Percentiles rank a stretch among this genome's conserved stretches.
phyloP scores from a whole-genome alignment of 1,140 invertebrate genomes.

The Pemphigus obesinymphae region DNA sequence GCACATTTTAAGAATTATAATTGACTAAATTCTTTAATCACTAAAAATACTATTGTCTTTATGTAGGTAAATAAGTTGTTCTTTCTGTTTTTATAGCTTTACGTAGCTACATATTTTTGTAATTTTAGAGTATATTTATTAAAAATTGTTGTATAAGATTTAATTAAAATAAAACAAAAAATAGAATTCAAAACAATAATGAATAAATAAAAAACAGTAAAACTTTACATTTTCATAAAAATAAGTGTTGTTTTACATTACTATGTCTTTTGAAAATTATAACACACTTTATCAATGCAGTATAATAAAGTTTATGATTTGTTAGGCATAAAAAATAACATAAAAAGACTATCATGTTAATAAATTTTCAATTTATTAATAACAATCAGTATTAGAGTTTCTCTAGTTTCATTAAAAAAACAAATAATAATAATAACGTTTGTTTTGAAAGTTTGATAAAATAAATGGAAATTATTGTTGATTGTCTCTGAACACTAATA shows the following conservation, averaged over 20 bases:
- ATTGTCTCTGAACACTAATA: slow-evolving; percentile 30
- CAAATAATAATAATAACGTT: not conserved
- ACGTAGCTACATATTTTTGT: not conserved
- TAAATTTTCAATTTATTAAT: not conserved
- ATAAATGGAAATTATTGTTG: not conserved
- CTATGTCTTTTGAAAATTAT: slow-evolving; percentile 12
- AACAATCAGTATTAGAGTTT: not conserved
- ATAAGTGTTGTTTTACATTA: not conserved
- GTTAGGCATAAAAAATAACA: not conserved
- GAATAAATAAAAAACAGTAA: slow-evolving; percentile 5
- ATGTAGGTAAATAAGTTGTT: not conserved
- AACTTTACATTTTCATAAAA: not conserved
- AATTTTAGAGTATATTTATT: not conserved
- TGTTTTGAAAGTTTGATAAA: not conserved
- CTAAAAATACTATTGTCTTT: not conserved
- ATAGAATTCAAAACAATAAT: not conserved
- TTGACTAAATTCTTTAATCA: slow-evolving; percentile 4
- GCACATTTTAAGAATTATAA: slow-evolving; percentile 9
- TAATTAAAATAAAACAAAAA: not conserved
- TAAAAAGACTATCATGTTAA: slow-evolving; percentile 1
- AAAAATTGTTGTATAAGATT: not conserved
- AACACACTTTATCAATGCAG: not conserved
- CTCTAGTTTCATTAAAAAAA: not conserved
- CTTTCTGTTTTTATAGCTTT: not conserved
- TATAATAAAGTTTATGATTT: not conserved